Evolutionary conservation across 23 tunicate species (phyloP).

Genomic region (Trididemnum miniatum): DNA sequence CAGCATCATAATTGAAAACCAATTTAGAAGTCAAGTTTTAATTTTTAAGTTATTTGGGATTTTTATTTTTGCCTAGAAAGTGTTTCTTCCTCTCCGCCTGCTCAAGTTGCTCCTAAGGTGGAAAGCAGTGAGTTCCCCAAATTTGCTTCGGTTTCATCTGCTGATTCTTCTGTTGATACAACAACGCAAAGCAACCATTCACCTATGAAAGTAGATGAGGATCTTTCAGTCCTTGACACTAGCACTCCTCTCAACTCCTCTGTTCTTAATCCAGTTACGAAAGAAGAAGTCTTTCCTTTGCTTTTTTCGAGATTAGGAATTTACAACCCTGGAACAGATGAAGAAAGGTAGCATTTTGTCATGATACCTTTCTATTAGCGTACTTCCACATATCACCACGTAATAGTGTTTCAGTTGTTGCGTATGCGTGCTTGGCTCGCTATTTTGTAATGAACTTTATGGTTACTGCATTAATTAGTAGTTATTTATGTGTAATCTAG

Average conservation of each 20-base stretch:
- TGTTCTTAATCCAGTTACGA: neutral
- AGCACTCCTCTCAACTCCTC: constrained; percentile 45
- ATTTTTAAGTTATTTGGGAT: too few species aligned
- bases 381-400: too few species aligned
- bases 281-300: constrained; percentile 24
- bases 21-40: too few species aligned
- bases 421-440: too few species aligned
- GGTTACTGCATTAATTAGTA: too few species aligned
- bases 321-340: constrained; percentile 15
- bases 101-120: neutral
- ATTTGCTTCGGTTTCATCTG: neutral
- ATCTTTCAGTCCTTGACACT: neutral
- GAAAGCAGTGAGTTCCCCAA: neutral
- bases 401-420: too few species aligned
- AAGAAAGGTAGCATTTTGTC: constrained; percentile 37
- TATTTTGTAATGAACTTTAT: too few species aligned
- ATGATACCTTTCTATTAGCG: too few species aligned
- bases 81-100: neutral
- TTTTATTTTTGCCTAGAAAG: neutral
- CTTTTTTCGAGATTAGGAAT: constrained; percentile 34
- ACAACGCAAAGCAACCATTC: neutral
- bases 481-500: too few species aligned
- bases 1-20: too few species aligned
- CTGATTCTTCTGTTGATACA: neutral
- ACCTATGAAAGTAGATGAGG: neutral